Evolutionary conservation across 2,113 vertebrate genomes (phyloP), one percentile per base, ranked within the genome.

Genomic region (Corythornis cristatus): DNA sequence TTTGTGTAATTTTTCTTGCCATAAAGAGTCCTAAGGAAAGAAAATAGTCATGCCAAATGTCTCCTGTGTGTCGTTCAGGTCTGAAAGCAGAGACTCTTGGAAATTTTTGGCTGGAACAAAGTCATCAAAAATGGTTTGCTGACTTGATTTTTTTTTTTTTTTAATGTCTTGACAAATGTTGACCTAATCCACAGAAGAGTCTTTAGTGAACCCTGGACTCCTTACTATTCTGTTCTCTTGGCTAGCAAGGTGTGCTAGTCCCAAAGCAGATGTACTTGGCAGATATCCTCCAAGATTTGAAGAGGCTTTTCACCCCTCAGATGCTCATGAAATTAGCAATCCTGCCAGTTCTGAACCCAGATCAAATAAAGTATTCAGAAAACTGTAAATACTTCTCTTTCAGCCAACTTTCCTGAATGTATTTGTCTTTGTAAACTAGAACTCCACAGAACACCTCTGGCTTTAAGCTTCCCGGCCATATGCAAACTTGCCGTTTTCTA

Each of bases 201-300:
- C 43, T 83, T 89, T 75, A 94, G 35, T 76, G 79, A 91, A 88
- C 51, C 45, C 21, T 77, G 85, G 46, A 74, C 29, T 90, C 31
- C 56, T 94, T 67, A 83, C 51, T 71, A 56, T 73, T 93, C 85
- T 94, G 93, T 90, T 93, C 72, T 60, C 88, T 96, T 96, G 92
- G 88, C 92, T 93, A 80, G 85, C 72, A 86, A 94, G 88, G 92
- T 94, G 83, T 91, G 68, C 72, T 94, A 76, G 56, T 95, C 93
- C 92, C 88, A 90, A 15, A 71, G 75, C 88, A 91, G 67, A 96
- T 66, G 79, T 80, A 88, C 56, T 95, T 96, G 90, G 95, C 93
- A 96, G 75, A 94, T 60, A 48, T 83, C 61, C 72, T 60, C 43
- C 64, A 83, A 83, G 56, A 80, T 77, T 83, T 88, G 33, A 94